phyloP scores from a whole-genome alignment of 2,113 vertebrate species.

The Dromas ardeola region DNA sequence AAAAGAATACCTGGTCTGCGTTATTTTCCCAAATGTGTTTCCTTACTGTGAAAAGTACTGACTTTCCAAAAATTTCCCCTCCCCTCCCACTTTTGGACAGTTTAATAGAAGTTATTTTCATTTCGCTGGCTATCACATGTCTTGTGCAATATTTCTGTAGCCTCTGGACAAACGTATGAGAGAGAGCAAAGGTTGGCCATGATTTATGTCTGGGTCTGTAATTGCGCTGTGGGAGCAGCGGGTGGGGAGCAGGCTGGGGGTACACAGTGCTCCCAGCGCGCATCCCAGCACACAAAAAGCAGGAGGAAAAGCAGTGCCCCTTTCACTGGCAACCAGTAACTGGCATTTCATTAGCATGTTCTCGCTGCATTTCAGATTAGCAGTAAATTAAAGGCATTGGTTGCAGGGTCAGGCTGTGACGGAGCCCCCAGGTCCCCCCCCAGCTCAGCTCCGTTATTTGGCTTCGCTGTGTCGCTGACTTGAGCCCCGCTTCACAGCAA shows the following conservation, averaged over 20 bases:
- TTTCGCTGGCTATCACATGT: neutral
- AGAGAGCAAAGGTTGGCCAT: constrained; percentile 45
- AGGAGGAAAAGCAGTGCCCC: neutral
- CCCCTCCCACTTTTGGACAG: neutral
- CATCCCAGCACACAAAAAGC: neutral
- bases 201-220: constrained; percentile 5
- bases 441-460: neutral
- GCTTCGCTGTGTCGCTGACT: accelerated
- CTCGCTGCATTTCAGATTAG: neutral
- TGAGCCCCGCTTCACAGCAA: neutral
- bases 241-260: neutral
- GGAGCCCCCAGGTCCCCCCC: neutral
- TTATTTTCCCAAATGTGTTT: neutral
- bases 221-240: neutral
- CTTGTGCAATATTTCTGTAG: constrained; percentile 49
- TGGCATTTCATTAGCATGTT: accelerated
- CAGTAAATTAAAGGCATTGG: neutral
- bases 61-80: neutral
- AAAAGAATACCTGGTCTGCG: neutral
- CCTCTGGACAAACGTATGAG: constrained; percentile 31
- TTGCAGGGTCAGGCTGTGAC: neutral
- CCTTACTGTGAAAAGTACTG: neutral
- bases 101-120: constrained; percentile 3
- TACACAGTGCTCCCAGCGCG: neutral
- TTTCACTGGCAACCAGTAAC: neutral